These are phyloP conservation scores for Ligdia adustata DNA, from an alignment of 2,888 invertebrate genomes.

Conservation along the genomic window DNA sequence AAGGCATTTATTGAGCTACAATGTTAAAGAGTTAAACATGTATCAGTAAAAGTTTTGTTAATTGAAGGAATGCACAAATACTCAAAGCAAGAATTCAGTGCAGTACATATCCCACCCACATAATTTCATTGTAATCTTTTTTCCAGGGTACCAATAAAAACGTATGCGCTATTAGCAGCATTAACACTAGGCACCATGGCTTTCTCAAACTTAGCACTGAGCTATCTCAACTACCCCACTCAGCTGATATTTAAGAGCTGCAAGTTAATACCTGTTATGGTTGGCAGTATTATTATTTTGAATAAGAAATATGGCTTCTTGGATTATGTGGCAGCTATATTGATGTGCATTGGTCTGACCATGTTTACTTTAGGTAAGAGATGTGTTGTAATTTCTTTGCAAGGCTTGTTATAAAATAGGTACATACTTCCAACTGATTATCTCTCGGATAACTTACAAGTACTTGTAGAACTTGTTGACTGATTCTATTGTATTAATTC, in stretches of 20 bases:
- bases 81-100: no score
- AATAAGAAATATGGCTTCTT: slow-evolving; percentile 92
- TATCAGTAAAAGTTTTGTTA: no score
- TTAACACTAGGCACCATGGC: slow-evolving; percentile 98
- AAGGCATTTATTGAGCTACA: no score
- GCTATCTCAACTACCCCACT: slow-evolving; percentile 98
- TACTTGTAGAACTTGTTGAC: no score
- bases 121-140: slow-evolving; percentile 11
- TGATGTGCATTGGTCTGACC: slow-evolving; percentile 95
- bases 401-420: no score
- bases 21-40: no score
- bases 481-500: no score
- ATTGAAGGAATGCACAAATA: no score
- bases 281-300: slow-evolving; percentile 96
- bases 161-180: slow-evolving; percentile 92
- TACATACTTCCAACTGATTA: no score
- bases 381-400: neutral
- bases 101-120: no score
- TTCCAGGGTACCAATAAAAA: slow-evolving; percentile 92
- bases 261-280: slow-evolving; percentile 97
- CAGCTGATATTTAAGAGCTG: slow-evolving; percentile 99
- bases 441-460: no score
- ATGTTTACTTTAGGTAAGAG: slow-evolving; percentile 94
- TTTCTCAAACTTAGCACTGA: slow-evolving; percentile 96
- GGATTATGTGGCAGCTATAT: slow-evolving; percentile 92